A percentile compares a stretch with the other conserved stretches of the same genome.
Conservation (phyloP, 92 coral and sea anemone genomes). For the Porites divaricata region DNA sequence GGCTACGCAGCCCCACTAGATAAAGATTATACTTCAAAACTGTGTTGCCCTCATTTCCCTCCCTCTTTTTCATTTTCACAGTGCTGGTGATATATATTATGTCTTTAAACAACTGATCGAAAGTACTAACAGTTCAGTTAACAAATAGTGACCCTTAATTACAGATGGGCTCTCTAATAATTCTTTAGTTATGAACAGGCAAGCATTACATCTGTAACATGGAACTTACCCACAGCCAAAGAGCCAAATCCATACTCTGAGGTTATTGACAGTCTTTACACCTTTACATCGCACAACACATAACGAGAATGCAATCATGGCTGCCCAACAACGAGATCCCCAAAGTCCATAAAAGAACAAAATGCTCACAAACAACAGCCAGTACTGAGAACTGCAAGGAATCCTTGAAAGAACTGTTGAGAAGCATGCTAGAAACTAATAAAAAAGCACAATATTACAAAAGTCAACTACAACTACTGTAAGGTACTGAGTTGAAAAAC, state of each 20-base stretch:
- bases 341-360: conserved; percentile 53
- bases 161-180: too few species aligned
- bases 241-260: conserved; percentile 56
- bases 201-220: background rate
- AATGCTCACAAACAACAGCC: conserved; percentile 45
- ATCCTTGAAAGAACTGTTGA: background rate
- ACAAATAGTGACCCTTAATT: too few species aligned
- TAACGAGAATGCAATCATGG: conserved; percentile 75
- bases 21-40: too few species aligned
- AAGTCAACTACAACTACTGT: too few species aligned
- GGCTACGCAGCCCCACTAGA: too few species aligned
- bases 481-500: too few species aligned
- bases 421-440: background rate
- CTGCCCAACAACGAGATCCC: conserved; percentile 87
- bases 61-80: too few species aligned
- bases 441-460: background rate
- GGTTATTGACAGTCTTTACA: conserved; percentile 25
- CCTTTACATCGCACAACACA: conserved; percentile 77
- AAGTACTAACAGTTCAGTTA: too few species aligned
- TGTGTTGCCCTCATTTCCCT: too few species aligned
- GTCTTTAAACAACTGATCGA: too few species aligned
- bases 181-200: too few species aligned
- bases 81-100: too few species aligned
- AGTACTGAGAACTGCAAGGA: conserved; percentile 1
- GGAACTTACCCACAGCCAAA: conserved; percentile 84